These are phyloP conservation scores for Xenopus laevis DNA, from an alignment of 2,113 vertebrate species.

Conservation along the genomic window DNA sequence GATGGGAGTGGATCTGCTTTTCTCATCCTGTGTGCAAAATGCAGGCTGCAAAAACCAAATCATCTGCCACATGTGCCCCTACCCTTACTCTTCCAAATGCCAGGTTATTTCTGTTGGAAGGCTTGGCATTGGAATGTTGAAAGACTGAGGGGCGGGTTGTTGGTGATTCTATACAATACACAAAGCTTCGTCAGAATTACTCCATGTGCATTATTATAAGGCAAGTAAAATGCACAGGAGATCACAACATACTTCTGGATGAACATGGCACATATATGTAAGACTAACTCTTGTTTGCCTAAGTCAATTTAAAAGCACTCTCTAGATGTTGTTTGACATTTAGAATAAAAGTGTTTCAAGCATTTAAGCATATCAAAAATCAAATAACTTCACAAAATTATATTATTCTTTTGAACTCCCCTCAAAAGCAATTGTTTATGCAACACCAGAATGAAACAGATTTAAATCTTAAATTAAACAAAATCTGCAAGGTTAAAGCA, in stretches of 20 bases:
- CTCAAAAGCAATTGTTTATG: constrained; percentile 18
- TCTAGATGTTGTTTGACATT: too few species aligned
- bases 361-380: neutral
- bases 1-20: too few species aligned
- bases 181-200: neutral
- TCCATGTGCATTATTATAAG: neutral
- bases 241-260: neutral
- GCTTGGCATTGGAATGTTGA: constrained; percentile 33
- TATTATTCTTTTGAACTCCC: neutral
- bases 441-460: constrained; percentile 49
- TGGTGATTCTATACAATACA: neutral
- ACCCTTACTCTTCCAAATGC: neutral
- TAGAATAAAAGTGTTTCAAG: too few species aligned
- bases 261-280: constrained; percentile 15
- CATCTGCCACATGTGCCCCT: too few species aligned
- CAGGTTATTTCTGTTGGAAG: neutral
- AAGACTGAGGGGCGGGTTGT: neutral
- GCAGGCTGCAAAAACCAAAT: too few species aligned
- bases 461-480: constrained; percentile 61
- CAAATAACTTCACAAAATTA: neutral
- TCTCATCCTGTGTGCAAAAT: too few species aligned
- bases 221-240: neutral
- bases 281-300: constrained; percentile 14
- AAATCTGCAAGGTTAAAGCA: constrained; percentile 60
- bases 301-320: neutral